Base-by-base conservation (phyloP, 2,888 invertebrate genomes). In the Drosophila cyrtoloma region DNA sequence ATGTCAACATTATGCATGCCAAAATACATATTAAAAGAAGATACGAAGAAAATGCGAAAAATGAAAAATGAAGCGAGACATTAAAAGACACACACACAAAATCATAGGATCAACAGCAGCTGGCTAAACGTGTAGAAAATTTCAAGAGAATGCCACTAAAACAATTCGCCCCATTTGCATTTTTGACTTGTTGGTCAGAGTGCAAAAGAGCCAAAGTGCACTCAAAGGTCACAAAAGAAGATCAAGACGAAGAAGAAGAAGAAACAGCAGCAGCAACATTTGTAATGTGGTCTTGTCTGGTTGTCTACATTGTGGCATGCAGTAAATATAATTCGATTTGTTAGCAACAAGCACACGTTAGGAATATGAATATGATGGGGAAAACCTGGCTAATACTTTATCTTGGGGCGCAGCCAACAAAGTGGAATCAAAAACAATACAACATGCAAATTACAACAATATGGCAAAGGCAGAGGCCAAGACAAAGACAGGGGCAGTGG, bases 311-410 rank as follows among this genome's bases (percentile, higher is more conserved):
- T 86, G 87, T 87, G 89, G 89, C 82, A 89, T 75, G 77, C 71
- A 84, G 87, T 79, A 86, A 77, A 85, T 85, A 87, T 86, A 87
- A 86, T 86, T 86, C 89, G 86, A 86, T 86, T 89, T 86, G 87
- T 67, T 33, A 60, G 79, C 71, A 70, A 60, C 63, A 75, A 70
- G 74, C 70, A 81, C 78, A 86, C 76, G 76, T 74, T 69, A 60
- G 64, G 87, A 79, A 86, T 87, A 89, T 87, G 85, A 87, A 82
- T 79, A 86, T 78, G 73, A 77, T 75, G 65, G 72, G 58, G 59
- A 71, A 68, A 72, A 66, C 67, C 61, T 58, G 28, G 73, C 61
- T 55, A 64, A 69, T 58, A 53, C 39, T 37, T 53, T 60, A 51
- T 66, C 68, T 64, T 68, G 57, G 73, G 59, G 66, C 51, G 57